These are phyloP conservation scores for Lasaia peninsularis DNA, from an alignment of 1,140 invertebrate genomes.

Conservation along the genomic window DNA sequence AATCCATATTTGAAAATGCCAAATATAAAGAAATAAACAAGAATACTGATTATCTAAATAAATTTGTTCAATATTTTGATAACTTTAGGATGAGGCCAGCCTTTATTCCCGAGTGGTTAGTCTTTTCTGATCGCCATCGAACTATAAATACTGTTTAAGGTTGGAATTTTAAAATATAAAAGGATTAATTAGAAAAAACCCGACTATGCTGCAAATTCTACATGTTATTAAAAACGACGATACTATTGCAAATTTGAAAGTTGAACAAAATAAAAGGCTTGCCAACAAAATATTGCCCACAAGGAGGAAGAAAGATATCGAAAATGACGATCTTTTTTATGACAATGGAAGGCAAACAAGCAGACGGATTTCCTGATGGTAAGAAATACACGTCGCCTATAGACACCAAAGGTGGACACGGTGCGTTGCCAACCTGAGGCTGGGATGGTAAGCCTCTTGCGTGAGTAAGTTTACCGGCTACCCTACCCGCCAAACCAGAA, in stretches of 20 bases:
- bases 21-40: not conserved
- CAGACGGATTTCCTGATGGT: no score
- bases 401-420: no score
- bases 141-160: not conserved
- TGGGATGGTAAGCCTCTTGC: no score
- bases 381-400: no score
- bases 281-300: not conserved
- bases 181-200: not conserved
- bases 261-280: not conserved
- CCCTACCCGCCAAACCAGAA: no score
- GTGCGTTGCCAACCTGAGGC: no score
- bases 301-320: not conserved
- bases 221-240: not conserved
- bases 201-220: not conserved
- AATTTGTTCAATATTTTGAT: slow-evolving; percentile 2
- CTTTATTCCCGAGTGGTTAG: not conserved
- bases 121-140: not conserved
- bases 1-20: no score
- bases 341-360: no score
- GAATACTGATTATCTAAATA: not conserved
- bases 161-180: not conserved
- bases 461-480: no score
- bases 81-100: not conserved
- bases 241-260: not conserved
- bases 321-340: not conserved